Evolutionary conservation across 2,113 vertebrate genomes (phyloP).

Genomic region (Chelonoidis abingdonii): DNA sequence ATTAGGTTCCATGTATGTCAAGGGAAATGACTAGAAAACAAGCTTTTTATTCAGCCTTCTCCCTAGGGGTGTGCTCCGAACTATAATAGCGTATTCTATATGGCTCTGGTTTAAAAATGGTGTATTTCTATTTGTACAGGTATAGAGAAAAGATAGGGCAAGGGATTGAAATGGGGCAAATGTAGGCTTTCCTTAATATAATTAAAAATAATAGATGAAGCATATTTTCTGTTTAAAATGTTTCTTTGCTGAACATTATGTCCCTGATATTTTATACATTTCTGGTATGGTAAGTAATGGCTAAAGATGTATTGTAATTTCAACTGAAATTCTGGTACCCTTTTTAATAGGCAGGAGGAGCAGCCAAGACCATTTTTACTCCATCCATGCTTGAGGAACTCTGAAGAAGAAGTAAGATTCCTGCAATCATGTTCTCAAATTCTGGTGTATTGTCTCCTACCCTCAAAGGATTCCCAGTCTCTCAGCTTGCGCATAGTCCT

Average conservation of each 20-base stretch:
- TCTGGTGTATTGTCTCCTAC: conserved; percentile 92
- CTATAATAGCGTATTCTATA: background rate
- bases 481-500: conserved; percentile 93
- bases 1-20: background rate
- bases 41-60: background rate
- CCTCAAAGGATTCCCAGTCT: conserved; percentile 90
- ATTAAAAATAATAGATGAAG: background rate
- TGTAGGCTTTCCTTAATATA: background rate
- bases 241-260: background rate
- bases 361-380: conserved; percentile 89
- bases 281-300: background rate
- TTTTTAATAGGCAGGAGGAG: conserved; percentile 89
- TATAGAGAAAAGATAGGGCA: background rate
- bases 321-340: background rate
- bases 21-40: background rate
- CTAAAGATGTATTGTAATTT: background rate
- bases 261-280: background rate
- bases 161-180: background rate
- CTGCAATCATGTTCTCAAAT: conserved; percentile 92
- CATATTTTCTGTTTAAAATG: background rate
- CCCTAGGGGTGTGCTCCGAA: background rate
- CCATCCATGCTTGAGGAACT: conserved; percentile 88
- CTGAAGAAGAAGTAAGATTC: conserved; percentile 91
- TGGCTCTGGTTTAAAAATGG: background rate
- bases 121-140: background rate